A percentile compares a stretch with the other conserved stretches of the same genome.
These are phyloP conservation scores for Zosterops pallidus DNA, from an alignment of 2,113 vertebrate genomes.

Conservation along the genomic window DNA sequence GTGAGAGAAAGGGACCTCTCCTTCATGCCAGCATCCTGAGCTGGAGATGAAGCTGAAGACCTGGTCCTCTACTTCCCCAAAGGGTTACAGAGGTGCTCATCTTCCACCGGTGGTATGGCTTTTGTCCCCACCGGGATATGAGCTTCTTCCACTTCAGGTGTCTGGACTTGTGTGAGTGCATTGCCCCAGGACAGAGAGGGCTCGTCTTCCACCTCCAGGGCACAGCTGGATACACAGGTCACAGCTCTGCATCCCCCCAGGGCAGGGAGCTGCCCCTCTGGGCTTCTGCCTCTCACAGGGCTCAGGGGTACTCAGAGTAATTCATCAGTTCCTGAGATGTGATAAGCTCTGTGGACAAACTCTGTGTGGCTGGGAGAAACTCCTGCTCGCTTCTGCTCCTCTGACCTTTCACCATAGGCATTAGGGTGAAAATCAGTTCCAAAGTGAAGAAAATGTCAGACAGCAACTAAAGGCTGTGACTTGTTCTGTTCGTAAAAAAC, in stretches of 20 bases:
- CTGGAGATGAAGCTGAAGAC: not conserved
- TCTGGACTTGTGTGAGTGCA: not conserved
- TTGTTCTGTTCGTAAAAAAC: not conserved
- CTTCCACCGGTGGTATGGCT: not conserved
- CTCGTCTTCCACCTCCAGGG: not conserved
- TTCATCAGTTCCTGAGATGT: not conserved
- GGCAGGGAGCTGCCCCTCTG: not conserved
- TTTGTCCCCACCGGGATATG: not conserved
- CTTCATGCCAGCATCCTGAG: not conserved
- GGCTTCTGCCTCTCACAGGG: not conserved
- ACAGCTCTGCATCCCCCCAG: not conserved
- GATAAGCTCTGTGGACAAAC: not conserved
- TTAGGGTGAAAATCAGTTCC: not conserved
- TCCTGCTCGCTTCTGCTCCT: not conserved
- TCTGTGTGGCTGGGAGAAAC: not conserved
- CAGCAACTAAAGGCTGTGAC: not conserved
- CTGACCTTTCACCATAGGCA: not conserved
- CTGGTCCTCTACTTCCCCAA: not conserved
- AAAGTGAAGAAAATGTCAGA: not conserved
- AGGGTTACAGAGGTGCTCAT: not conserved
- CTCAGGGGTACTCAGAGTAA: not conserved
- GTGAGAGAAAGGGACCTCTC: not conserved
- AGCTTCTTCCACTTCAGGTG: not conserved
- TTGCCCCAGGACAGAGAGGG: not conserved
- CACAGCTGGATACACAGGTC: not conserved